Evolutionary conservation across 1,140 invertebrate species (phyloP).

Genomic region (Copidosoma floridanum): DNA sequence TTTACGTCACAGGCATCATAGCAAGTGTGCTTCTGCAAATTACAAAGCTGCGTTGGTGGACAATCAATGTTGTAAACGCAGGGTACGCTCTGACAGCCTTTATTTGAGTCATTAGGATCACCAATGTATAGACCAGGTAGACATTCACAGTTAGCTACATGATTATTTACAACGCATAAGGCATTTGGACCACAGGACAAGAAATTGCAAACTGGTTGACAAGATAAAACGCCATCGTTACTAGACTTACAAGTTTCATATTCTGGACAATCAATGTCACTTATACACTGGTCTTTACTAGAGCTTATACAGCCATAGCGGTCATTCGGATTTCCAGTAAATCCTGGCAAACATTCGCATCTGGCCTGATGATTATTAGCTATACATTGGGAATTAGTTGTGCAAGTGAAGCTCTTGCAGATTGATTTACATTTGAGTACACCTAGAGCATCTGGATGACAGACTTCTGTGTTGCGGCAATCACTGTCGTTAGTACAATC

Average conservation of each 20-base stretch:
- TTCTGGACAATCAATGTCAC: slow-evolving; percentile 78
- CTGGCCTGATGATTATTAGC: slow-evolving; percentile 71
- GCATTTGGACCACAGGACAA: slow-evolving; percentile 80
- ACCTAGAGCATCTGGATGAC: slow-evolving; percentile 78
- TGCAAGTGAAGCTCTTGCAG: slow-evolving; percentile 78
- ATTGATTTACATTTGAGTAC: slow-evolving; percentile 78
- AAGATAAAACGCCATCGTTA: slow-evolving; percentile 53
- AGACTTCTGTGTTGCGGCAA: slow-evolving; percentile 68
- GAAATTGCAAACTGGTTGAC: slow-evolving; percentile 73
- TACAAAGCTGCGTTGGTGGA: slow-evolving; percentile 73
- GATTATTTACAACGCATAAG: slow-evolving; percentile 82
- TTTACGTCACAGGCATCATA: slow-evolving; percentile 77
- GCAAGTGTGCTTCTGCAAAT: slow-evolving; percentile 79
- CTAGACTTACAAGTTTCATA: slow-evolving; percentile 67
- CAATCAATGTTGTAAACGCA: slow-evolving; percentile 85
- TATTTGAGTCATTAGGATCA: slow-evolving; percentile 72
- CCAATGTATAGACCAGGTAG: slow-evolving; percentile 80
- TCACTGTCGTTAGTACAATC: slow-evolving; percentile 73
- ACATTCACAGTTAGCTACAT: slow-evolving; percentile 84
- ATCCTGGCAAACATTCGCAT: slow-evolving; percentile 79
- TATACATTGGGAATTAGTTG: slow-evolving; percentile 77
- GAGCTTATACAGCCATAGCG: slow-evolving; percentile 75
- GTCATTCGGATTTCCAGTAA: slow-evolving; percentile 84
- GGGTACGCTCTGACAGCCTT: slow-evolving; percentile 75
- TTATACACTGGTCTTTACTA: slow-evolving; percentile 71